phyloP scores from a whole-genome alignment of 1,140 invertebrate species.

The Heliconius hewitsoni region DNA sequence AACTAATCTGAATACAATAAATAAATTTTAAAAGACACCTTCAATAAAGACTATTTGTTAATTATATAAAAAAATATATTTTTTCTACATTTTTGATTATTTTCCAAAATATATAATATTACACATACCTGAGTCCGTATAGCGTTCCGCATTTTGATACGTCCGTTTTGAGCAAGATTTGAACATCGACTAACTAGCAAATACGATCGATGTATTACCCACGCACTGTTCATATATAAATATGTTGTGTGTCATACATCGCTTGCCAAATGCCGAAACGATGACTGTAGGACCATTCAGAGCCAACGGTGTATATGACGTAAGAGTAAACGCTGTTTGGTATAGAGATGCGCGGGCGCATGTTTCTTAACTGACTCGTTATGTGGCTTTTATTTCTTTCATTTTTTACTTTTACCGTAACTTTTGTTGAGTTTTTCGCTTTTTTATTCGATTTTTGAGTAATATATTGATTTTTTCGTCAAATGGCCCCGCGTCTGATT shows the following conservation, averaged over 20 bases:
- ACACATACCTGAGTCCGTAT: conserved; percentile 57
- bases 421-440: not conserved
- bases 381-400: not conserved
- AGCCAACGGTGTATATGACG: conserved; percentile 48
- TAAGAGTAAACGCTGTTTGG: not conserved
- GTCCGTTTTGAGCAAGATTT: conserved; percentile 6
- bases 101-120: not conserved
- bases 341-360: conserved; percentile 41
- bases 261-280: conserved; percentile 19
- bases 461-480: too few species aligned
- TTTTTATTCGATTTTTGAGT: too few species aligned
- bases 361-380: conserved; percentile 24
- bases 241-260: conserved; percentile 27
- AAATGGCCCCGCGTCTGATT: too few species aligned
- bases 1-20: too few species aligned
- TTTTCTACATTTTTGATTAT: too few species aligned
- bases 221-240: conserved; percentile 10
- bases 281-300: conserved; percentile 26
- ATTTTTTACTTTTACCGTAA: not conserved
- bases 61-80: too few species aligned
- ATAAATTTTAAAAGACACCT: too few species aligned
- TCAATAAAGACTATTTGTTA: too few species aligned
- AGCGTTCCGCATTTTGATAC: conserved; percentile 50
- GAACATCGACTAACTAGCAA: conserved; percentile 17
- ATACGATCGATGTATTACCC: not conserved